These are phyloP conservation scores for Eilema caniola DNA, from an alignment of 2,888 invertebrate species.

Conservation along the genomic window DNA sequence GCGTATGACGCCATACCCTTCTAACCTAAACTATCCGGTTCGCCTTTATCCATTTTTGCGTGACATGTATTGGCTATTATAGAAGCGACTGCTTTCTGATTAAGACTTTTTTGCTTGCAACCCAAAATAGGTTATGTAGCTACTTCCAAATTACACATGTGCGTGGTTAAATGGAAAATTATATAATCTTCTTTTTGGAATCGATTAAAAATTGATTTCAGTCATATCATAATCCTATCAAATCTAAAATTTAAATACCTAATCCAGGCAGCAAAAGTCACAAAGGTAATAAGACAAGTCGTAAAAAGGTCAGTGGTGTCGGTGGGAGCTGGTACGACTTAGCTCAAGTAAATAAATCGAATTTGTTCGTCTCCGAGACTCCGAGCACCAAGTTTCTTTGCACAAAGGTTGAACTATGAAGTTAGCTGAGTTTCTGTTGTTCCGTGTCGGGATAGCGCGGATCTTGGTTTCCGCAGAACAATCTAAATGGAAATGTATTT, in stretches of 20 bases:
- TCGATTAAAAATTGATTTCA: background rate
- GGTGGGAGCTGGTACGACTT: conserved; percentile 19
- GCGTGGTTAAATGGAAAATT: too few relatives aligned
- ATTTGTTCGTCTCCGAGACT: conserved; percentile 57
- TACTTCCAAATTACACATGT: too few relatives aligned
- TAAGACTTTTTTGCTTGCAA: too few relatives aligned
- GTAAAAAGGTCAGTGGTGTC: conserved; percentile 28
- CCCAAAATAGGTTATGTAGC: too few relatives aligned
- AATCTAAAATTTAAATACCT: too few relatives aligned
- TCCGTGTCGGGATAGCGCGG: conserved; percentile 31
- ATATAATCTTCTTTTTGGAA: too few relatives aligned
- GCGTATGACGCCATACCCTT: background rate
- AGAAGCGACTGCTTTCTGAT: too few relatives aligned
- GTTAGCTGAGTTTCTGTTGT: conserved; percentile 46
- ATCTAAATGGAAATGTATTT: conserved; percentile 51
- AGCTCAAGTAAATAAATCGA: conserved; percentile 59
- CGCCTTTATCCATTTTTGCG: too few relatives aligned
- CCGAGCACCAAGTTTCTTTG: conserved; percentile 47
- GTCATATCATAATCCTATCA: background rate
- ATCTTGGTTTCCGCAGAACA: conserved; percentile 34
- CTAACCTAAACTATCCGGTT: background rate
- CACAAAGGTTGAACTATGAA: conserved; percentile 52
- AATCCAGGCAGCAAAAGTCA: conserved; percentile 11
- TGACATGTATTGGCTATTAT: too few relatives aligned
- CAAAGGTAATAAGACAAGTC: conserved; percentile 16